Percentiles rank a stretch among this genome's conserved stretches.
Conservation (phyloP, 1,140 invertebrate species). For the Drosophila novamexicana region DNA sequence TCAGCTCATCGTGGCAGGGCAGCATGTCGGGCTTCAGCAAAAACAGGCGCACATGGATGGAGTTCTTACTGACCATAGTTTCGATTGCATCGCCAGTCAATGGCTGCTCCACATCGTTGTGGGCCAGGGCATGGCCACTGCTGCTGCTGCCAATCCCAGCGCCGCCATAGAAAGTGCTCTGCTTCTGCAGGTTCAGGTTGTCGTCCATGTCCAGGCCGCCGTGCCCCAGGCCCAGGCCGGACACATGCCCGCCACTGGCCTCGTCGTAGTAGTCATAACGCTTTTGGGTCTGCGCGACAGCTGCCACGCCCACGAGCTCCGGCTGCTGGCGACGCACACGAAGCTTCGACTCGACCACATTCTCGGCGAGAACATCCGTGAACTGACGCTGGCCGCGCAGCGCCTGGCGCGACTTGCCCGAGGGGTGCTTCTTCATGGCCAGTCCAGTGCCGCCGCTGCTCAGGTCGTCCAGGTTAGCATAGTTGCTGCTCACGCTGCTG, state of each 20-base stretch:
- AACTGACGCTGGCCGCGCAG: slow-evolving; percentile 69
- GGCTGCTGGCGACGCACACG: slow-evolving; percentile 43
- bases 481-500: slow-evolving; percentile 11
- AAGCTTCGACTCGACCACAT: slow-evolving; percentile 62
- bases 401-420: slow-evolving; percentile 64
- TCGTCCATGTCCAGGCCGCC: slow-evolving; percentile 62
- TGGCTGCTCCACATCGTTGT: slow-evolving; percentile 5
- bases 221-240: slow-evolving; percentile 42
- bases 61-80: slow-evolving; percentile 62
- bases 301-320: slow-evolving; percentile 44
- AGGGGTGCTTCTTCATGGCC: slow-evolving; percentile 43
- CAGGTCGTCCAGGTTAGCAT: slow-evolving; percentile 17
- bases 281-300: slow-evolving; percentile 67
- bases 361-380: slow-evolving; percentile 43
- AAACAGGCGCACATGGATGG: slow-evolving; percentile 85
- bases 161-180: slow-evolving; percentile 64
- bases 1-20: slow-evolving; percentile 88
- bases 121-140: slow-evolving; percentile 4
- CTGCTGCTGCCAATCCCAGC: slow-evolving; percentile 39
- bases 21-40: slow-evolving; percentile 88
- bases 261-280: slow-evolving; percentile 78
- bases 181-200: slow-evolving; percentile 75
- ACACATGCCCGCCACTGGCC: slow-evolving; percentile 43
- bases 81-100: slow-evolving; percentile 54
- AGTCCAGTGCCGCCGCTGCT: slow-evolving; percentile 28